Evolutionary conservation across 2,888 invertebrate genomes (phyloP), one percentile per base, ranked within the genome.

Genomic region (Urechis unicinctus): DNA sequence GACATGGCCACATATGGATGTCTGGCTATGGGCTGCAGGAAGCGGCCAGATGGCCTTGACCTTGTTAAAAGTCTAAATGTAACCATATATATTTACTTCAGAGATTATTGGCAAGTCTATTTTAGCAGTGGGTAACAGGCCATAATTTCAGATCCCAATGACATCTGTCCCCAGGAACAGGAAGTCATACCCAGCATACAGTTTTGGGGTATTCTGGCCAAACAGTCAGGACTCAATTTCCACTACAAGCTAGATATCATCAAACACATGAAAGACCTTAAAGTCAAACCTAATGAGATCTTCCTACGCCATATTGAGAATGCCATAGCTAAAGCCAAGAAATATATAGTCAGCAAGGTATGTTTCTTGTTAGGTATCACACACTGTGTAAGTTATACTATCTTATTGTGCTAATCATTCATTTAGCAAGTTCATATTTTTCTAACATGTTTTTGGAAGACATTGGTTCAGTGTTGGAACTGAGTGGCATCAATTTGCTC

Each of bases 1-100:
- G 64, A 72, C 56, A 61, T 69, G 42, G 52, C 89, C 66, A 94
- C 94, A 0, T 95, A 88, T 80, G 93, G 92, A 44, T 85, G 88
- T 1, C 77, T 95, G 57, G 88, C 94, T 0, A 77, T 92, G 68
- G 85, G 88, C 13, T 94, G 94, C 74, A 80, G 77, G 57, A 85
- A 81, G 3, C 81, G 82, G 63, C 80, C 82, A 30, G 83, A 85
- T 66, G 88, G 87, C 3, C 75, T 81, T 50, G 80, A 84, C 63
- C 80, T 94, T 6, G 70, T 93, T 0, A 73, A 80, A 36, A 84
- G 88, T 72, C 88, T 95, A 86, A 80, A 84, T 54, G 80, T 81
- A 13, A 48, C 24, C 13, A 48, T 6, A 46, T 25, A 13, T 52
- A n/a, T 31, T 4, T 4, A 21, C n/a, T 22, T 17, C 9, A 42